Evolutionary conservation across 2,797 vertebrate species (phyloP), one percentile per base, ranked within the genome.

Genomic region (Melanotaenia boesemani): DNA sequence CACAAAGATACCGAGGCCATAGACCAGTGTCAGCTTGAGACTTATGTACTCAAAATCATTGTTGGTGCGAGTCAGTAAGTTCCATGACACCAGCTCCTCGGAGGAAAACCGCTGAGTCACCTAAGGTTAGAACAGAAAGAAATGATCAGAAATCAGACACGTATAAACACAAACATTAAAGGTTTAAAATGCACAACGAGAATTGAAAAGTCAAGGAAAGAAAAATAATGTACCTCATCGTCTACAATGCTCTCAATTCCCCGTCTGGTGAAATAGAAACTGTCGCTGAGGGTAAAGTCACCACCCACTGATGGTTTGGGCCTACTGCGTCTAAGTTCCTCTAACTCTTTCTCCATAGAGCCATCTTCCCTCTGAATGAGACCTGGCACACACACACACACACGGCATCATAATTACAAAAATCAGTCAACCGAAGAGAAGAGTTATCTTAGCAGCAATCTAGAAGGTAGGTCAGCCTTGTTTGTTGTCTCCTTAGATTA

Each of bases 51-150:
- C 96, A 86, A 99, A 99, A 83, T 99, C 94, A 70, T 94, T 89
- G 72, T 98, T 99, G 79, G 96, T 98, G 80, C 98, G 96, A 0
- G 98, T 99, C 70, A 99, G 96, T 48, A 99, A 95, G 88, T 99
- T 99, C 97, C 98, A 99, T 50, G 96, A 98, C 50, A 96, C 94
- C 52, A 99, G 91, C 89, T 99, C 98, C 87, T 99, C 97, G 0
- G 98, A 99, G 1, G 94, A 94, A 90, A 99, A 99, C 61, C 97
- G 92, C 80, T 98, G 97, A 1, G 98, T 99, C 75, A 99, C 97
- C 93, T 93, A 2, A 3, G 67, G 59, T 24, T 0, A 64, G 57
- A 77, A 55, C 12, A 11, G 0, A 75, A 20, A n/a, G 24, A 52
- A 32, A n/a, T 46, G 0, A 46, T n/a, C 46, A 37, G 18, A 22